These are phyloP conservation scores for Atherix ibis DNA, from an alignment of 2,888 invertebrate genomes.

Conservation along the genomic window DNA sequence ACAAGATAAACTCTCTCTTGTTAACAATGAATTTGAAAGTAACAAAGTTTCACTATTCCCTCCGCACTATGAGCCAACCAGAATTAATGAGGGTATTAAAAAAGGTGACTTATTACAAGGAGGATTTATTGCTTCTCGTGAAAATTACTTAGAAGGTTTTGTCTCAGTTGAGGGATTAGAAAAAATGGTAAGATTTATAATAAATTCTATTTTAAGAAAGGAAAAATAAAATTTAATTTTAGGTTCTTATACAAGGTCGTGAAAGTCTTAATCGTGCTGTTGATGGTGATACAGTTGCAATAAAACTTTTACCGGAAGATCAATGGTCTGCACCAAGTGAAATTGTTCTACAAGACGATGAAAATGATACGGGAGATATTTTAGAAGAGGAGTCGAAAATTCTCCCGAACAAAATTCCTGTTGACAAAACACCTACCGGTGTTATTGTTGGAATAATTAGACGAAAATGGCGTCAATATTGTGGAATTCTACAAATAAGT, in stretches of 20 bases:
- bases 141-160: constrained; percentile 86
- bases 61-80: constrained; percentile 62
- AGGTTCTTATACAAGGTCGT: constrained; percentile 75
- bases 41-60: constrained; percentile 59
- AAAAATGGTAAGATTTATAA: constrained; percentile 47
- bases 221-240: constrained; percentile 2
- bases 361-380: constrained; percentile 48
- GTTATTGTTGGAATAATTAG: constrained; percentile 86
- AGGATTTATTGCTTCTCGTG: constrained; percentile 68
- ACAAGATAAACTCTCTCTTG: constrained; percentile 66
- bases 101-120: constrained; percentile 63
- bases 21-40: constrained; percentile 42
- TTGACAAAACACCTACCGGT: constrained; percentile 49
- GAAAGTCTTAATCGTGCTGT: constrained; percentile 81
- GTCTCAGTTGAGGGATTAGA: constrained; percentile 68
- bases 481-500: constrained; percentile 80
- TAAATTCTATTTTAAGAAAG: constrained; percentile 2
- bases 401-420: constrained; percentile 24
- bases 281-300: constrained; percentile 85
- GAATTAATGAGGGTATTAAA: constrained; percentile 67
- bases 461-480: constrained; percentile 95
- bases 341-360: constrained; percentile 62
- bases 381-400: constrained; percentile 45
- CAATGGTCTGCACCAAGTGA: constrained; percentile 88
- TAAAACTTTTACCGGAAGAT: constrained; percentile 72